Evolutionary conservation across 1,140 invertebrate species (phyloP).

Genomic region (Drosophila sproati): DNA sequence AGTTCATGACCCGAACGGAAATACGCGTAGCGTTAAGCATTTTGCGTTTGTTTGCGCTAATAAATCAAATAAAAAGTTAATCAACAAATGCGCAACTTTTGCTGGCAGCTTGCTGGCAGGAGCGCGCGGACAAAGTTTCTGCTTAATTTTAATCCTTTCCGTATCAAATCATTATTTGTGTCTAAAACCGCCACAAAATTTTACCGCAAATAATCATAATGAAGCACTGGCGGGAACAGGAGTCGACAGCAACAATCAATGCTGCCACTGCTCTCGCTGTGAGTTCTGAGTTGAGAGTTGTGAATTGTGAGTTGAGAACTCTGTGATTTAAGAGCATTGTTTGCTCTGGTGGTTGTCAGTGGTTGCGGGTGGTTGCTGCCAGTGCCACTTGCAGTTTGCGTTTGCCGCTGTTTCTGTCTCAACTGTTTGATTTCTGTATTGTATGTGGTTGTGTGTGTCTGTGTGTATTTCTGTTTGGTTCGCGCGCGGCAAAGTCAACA

Average conservation of each 20-base stretch:
- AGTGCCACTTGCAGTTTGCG: slow-evolving; percentile 71
- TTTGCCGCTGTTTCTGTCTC: slow-evolving; percentile 47
- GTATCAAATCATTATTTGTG: slow-evolving; percentile 73
- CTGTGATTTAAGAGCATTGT: slow-evolving; percentile 26
- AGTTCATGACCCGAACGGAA: slow-evolving; percentile 69
- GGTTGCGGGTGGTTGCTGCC: slow-evolving; percentile 51
- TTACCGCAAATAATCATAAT: slow-evolving; percentile 84
- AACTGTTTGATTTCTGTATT: slow-evolving; percentile 53
- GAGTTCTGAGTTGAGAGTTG: neutral
- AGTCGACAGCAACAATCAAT: slow-evolving; percentile 16
- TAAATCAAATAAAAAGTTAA: slow-evolving; percentile 82
- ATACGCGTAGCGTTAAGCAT: slow-evolving; percentile 50
- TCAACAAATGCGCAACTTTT: slow-evolving; percentile 68
- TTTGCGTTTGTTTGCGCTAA: slow-evolving; percentile 65
- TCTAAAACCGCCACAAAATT: slow-evolving; percentile 73
- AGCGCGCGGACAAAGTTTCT: slow-evolving; percentile 62
- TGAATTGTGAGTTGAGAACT: neutral
- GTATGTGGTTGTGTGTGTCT: slow-evolving; percentile 31
- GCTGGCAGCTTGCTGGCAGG: slow-evolving; percentile 1
- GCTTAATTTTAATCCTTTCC: slow-evolving; percentile 84
- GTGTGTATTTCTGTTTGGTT: slow-evolving; percentile 63
- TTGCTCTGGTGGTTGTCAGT: slow-evolving; percentile 24
- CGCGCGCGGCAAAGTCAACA: slow-evolving; percentile 82
- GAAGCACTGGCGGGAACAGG: slow-evolving; percentile 44
- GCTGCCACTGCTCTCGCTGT: neutral